These are phyloP conservation scores for Apus apus DNA, from an alignment of 2,113 vertebrate species.

Conservation along the genomic window DNA sequence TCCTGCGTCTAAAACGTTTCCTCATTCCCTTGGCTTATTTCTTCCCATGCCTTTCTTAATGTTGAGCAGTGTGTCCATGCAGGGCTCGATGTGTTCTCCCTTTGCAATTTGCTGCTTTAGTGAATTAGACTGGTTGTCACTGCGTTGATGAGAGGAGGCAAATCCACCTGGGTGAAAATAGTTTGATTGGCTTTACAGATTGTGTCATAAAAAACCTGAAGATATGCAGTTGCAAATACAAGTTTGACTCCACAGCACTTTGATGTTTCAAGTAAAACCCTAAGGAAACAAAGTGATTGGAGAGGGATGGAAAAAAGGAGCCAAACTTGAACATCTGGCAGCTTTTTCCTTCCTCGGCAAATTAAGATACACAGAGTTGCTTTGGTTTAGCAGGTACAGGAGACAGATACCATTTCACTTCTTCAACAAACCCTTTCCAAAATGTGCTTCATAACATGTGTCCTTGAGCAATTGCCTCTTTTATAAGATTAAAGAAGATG, in stretches of 20 bases:
- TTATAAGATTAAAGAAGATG: background rate
- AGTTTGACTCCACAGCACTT: background rate
- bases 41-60: background rate
- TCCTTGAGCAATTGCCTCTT: background rate
- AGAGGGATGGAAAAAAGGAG: background rate
- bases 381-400: background rate
- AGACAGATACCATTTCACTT: background rate
- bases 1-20: background rate
- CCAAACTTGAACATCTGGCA: background rate
- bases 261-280: background rate
- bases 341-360: background rate
- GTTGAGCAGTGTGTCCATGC: background rate
- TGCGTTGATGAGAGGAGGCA: background rate
- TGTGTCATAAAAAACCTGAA: background rate
- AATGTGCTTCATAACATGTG: background rate
- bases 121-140: background rate
- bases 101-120: background rate
- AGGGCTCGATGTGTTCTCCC: background rate
- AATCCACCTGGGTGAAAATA: background rate
- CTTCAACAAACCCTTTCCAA: background rate
- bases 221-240: background rate
- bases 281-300: background rate
- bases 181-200: background rate
- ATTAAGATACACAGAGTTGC: background rate
- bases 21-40: background rate